Evolutionary conservation across 2,113 vertebrate genomes (phyloP), one percentile per base, ranked within the genome.

Genomic region (Heteronetta atricapilla): DNA sequence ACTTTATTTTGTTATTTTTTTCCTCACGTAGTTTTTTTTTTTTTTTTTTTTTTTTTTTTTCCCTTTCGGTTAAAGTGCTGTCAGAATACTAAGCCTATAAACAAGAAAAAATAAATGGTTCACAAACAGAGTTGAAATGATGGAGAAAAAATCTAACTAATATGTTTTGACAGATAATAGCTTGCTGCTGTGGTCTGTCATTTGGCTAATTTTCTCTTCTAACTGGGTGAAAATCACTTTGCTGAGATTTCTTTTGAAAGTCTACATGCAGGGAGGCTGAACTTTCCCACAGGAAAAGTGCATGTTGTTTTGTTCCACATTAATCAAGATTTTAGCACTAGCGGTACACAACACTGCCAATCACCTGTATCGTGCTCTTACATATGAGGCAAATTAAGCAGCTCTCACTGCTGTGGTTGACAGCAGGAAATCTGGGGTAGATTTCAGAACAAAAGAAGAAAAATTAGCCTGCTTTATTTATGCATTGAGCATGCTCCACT

Each of bases 271-370:
- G 97, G 94, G 97, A 97, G 97, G 95, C 94, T 90, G 97, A 95
- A 97, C 93, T 97, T 98, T 96, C 97, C 97, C 97, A 97, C 97
- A 97, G 97, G 94, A 97, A 96, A 96, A 96, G 85, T 80, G 68
- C 34, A 79, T 90, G 92, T 95, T 94, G 74, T 98, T 98, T 87
- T 83, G 58, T 95, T 56, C 64, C 92, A 66, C 2, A 22, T 97
- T 97, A 96, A 96, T 89, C 96, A 91, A 90, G 95, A 89, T 86
- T 89, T 92, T 95, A 94, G 93, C 94, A 64, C 31, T 86, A 86
- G 55, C 5, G 10, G 60, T 78, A 78, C 86, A 72, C 90, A 28
- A n/a, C 70, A 13, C 75, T 95, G 96, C 96, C 97, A 85, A 85
- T 78, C 96, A 63, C 97, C 89, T 52, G 75, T 44, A 67, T 85